phyloP scores from a whole-genome alignment of 2,888 invertebrate species.

The Erebia ligea region DNA sequence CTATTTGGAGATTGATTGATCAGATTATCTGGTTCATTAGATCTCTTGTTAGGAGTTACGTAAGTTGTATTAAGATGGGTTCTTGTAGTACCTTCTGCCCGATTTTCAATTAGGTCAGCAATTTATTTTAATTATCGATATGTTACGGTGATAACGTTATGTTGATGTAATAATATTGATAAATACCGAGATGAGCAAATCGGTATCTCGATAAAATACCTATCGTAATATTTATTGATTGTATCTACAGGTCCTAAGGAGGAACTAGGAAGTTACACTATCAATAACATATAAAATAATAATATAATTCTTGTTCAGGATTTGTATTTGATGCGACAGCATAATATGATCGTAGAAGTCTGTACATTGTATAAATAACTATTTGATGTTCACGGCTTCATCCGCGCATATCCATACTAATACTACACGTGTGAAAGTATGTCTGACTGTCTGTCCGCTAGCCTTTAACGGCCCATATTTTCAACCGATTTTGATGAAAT shows the following conservation, averaged over 20 bases:
- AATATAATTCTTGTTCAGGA: too few species aligned
- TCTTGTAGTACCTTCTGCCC: not conserved
- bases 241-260: not conserved
- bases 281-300: not conserved
- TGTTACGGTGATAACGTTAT: not conserved
- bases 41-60: slow-evolving; percentile 11
- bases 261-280: not conserved
- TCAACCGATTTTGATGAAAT: too few species aligned
- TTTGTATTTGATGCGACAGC: too few species aligned
- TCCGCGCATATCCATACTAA: too few species aligned
- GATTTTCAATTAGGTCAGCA: not conserved
- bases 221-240: not conserved
- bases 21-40: slow-evolving; percentile 3
- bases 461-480: too few species aligned
- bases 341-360: too few species aligned
- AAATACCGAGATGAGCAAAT: not conserved
- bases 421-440: too few species aligned
- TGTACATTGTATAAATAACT: too few species aligned
- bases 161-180: not conserved
- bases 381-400: too few species aligned
- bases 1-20: slow-evolving; percentile 14
- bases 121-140: not conserved
- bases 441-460: too few species aligned
- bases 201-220: not conserved
- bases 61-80: not conserved